These are phyloP conservation scores for Natator depressus DNA, from an alignment of 2,113 vertebrate genomes.

Conservation along the genomic window DNA sequence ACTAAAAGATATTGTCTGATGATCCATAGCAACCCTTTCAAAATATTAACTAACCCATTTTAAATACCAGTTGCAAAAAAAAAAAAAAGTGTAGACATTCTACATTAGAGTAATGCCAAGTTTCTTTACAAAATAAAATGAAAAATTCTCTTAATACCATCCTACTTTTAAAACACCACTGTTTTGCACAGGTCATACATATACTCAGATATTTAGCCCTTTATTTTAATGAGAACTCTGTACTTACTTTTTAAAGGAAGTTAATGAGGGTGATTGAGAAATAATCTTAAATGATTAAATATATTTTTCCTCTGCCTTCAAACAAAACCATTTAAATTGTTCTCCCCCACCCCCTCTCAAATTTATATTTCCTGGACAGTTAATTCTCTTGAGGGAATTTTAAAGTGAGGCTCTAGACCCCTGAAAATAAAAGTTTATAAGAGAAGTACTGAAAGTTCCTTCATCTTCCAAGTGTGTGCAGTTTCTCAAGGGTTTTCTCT, in stretches of 20 bases:
- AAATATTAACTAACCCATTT: too few relatives aligned
- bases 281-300: background rate
- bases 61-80: too few relatives aligned
- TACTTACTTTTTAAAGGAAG: background rate
- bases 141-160: too few relatives aligned
- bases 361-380: background rate
- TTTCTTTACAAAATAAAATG: too few relatives aligned
- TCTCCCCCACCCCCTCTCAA: too few relatives aligned
- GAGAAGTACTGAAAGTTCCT: background rate
- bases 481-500: background rate
- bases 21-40: too few relatives aligned
- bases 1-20: too few relatives aligned
- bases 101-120: too few relatives aligned
- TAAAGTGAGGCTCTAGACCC: background rate
- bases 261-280: background rate
- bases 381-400: background rate
- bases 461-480: background rate
- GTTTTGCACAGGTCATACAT: too few relatives aligned
- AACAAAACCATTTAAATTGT: background rate
- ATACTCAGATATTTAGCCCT: too few relatives aligned
- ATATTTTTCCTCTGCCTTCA: background rate
- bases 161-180: too few relatives aligned
- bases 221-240: background rate
- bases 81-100: too few relatives aligned
- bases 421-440: background rate